A percentile compares a stretch with the other conserved stretches of the same genome.
Conservation (phyloP, 2,113 vertebrate genomes). For the Miniopterus natalensis region DNA sequence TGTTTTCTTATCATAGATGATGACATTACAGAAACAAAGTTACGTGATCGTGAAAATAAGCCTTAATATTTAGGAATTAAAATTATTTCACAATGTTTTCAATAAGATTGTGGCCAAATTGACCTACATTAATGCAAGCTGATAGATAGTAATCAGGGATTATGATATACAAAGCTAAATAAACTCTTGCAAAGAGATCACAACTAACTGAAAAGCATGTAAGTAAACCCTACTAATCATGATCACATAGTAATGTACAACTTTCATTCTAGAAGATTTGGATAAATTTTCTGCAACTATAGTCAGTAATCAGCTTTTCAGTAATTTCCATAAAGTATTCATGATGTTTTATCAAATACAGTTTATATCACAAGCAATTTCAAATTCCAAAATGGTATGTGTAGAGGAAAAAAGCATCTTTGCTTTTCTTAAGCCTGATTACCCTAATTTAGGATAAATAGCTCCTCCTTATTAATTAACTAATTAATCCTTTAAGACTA, state of each 20-base stretch:
- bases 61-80: constrained; percentile 6
- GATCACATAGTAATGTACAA: background rate
- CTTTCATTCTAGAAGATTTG: background rate
- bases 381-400: background rate
- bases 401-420: background rate
- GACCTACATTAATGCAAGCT: background rate
- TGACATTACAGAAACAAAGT: background rate
- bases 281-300: background rate
- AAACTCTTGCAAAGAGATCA: background rate
- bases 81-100: constrained; percentile 56
- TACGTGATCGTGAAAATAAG: constrained; percentile 37
- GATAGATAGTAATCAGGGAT: background rate
- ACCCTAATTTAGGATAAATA: background rate
- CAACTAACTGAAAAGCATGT: background rate
- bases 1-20: background rate
- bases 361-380: background rate
- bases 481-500: constrained; percentile 11
- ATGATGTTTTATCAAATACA: background rate
- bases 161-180: background rate
- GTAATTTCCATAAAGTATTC: constrained; percentile 18
- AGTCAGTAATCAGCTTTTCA: background rate
- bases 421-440: background rate
- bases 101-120: background rate
- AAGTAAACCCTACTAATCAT: background rate
- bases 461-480: constrained; percentile 25